These are phyloP conservation scores for Nansenia antarctica DNA, from an alignment of 2,113 vertebrate genomes.

Conservation along the genomic window DNA sequence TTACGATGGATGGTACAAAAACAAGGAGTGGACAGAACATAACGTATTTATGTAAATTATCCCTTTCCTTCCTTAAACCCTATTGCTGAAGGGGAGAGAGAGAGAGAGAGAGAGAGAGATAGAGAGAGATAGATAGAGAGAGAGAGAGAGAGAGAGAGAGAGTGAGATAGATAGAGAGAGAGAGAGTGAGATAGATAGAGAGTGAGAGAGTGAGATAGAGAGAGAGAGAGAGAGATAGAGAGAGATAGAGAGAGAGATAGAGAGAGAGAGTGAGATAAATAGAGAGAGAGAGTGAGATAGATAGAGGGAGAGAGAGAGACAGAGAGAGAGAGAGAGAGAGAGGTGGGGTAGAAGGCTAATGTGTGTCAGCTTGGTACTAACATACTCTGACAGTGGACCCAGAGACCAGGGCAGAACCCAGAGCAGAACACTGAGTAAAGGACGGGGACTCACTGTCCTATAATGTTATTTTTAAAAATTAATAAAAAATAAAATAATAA, in stretches of 20 bases:
- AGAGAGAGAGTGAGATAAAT: background rate
- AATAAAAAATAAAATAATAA: background rate
- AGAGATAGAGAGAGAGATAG: background rate
- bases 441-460: too few species aligned
- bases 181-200: too few species aligned
- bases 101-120: background rate
- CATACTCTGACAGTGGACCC: background rate
- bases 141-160: background rate
- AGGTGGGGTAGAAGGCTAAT: background rate
- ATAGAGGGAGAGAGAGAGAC: background rate
- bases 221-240: background rate
- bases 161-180: too few species aligned
- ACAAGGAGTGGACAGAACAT: too few species aligned
- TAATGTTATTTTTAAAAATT: background rate
- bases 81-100: background rate
- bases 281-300: background rate
- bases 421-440: background rate
- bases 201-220: too few species aligned
- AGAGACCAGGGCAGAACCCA: background rate
- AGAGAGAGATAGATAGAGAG: background rate
- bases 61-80: background rate
- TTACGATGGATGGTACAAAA: too few species aligned
- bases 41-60: too few species aligned
- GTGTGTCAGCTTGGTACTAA: background rate
- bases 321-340: background rate